phyloP scores from a whole-genome alignment of 2,113 vertebrate genomes.

The Pangasianodon gigas region DNA sequence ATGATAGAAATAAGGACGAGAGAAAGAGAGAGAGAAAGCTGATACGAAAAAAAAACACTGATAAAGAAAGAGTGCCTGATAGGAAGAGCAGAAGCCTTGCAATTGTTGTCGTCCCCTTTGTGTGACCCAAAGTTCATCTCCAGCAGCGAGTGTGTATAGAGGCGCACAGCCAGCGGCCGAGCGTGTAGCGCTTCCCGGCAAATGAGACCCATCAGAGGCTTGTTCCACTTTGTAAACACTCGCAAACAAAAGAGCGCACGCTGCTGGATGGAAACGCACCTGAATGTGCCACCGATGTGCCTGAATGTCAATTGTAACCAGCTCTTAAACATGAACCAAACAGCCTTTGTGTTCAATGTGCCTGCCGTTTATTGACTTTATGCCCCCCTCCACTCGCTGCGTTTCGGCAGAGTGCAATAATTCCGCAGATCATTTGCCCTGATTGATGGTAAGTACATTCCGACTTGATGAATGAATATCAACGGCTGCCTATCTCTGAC shows the following conservation, averaged over 20 bases:
- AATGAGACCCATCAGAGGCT: constrained; percentile 48
- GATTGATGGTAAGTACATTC: constrained; percentile 64
- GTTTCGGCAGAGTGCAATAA: constrained; percentile 47
- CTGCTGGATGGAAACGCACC: constrained; percentile 39
- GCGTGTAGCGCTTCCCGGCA: constrained; percentile 31
- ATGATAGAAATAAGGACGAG: constrained; percentile 6
- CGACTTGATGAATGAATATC: constrained; percentile 59
- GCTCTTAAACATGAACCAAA: constrained; percentile 45
- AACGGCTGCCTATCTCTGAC: constrained; percentile 59
- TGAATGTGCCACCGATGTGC: constrained; percentile 34
- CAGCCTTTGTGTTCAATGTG: constrained; percentile 35
- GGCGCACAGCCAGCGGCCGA: constrained; percentile 45
- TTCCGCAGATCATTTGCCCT: constrained; percentile 55
- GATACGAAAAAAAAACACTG: neutral
- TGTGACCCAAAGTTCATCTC: constrained; percentile 46
- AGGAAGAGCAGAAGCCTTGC: constrained; percentile 6
- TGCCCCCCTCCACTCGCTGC: neutral
- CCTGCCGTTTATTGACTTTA: constrained; percentile 47
- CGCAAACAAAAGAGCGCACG: constrained; percentile 30
- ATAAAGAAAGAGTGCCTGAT: neutral
- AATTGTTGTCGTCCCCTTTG: constrained; percentile 28
- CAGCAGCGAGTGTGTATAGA: constrained; percentile 41
- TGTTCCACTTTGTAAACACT: constrained; percentile 44
- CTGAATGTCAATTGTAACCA: constrained; percentile 43
- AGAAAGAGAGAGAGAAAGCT: neutral